A percentile compares a stretch with the other conserved stretches of the same genome.
Conservation (phyloP, 2,113 vertebrate species). For the Fregata magnificens region DNA sequence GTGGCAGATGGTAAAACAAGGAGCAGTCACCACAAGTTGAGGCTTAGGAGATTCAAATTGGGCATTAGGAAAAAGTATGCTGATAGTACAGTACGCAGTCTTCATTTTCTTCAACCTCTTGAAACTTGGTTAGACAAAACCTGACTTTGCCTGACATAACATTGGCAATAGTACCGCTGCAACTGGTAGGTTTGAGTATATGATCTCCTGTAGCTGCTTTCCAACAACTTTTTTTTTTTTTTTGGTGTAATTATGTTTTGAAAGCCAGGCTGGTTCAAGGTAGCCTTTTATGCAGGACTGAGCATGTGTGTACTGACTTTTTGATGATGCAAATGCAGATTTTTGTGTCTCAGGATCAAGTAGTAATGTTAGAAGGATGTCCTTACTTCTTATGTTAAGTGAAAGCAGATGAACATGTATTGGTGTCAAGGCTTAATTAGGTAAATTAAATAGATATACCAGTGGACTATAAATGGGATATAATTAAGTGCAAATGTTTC, state of each 20-base stretch:
- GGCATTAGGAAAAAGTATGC: not conserved
- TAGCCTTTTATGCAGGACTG: not conserved
- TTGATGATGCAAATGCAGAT: not conserved
- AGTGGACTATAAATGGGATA: not conserved
- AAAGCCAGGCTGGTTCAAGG: not conserved
- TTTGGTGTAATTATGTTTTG: not conserved
- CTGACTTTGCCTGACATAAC: accelerated
- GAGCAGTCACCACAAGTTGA: not conserved
- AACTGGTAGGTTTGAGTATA: not conserved
- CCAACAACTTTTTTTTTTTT: not conserved
- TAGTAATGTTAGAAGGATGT: not conserved
- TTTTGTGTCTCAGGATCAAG: not conserved
- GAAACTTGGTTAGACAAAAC: not conserved
- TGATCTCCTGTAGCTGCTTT: not conserved
- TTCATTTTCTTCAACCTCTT: not conserved
- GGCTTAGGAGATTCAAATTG: not conserved
- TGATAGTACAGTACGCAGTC: not conserved
- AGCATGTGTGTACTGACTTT: not conserved
- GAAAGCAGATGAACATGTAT: accelerated
- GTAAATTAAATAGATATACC: not conserved
- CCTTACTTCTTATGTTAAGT: not conserved
- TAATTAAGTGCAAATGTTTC: not conserved
- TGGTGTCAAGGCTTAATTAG: not conserved
- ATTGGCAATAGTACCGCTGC: not conserved
- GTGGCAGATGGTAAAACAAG: not conserved